Evolutionary conservation across 2,888 invertebrate genomes (phyloP), one percentile per base, ranked within the genome.

Genomic region (Lycia hirtaria): DNA sequence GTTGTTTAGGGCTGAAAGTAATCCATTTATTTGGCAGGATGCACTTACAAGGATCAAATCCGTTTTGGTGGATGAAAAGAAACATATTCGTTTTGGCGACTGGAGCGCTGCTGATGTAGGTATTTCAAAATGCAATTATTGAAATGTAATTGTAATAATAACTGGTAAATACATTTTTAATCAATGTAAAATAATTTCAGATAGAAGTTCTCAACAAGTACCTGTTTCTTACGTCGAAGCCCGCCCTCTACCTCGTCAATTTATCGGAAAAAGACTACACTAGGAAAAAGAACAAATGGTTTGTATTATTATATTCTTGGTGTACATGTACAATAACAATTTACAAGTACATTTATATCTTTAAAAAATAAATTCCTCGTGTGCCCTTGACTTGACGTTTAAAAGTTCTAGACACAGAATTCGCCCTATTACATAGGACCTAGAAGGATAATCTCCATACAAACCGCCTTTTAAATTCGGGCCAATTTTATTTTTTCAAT

Each of bases 261-360:
- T 93, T 99, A 62, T 97, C 99, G 0, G 98, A 99, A 87, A 98
- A 98, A 87, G 99, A 99, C 88, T 99, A 98, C 86, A 98, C 98
- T 74, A 95, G 98, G 74, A 99, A 99, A 93, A 99, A 99, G 93
- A 99, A 99, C 82, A 99, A 99, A 93, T 99, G 98, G 98, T 96
- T 90, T 88, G 94, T 70, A 44, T 88, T 33, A 10, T 37, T 37
- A 19, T 37, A 4, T 5, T 20, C 20, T 14, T 24, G 5, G 12
- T 35, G 1, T 33, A 30, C 3, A n/a, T n/a, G n/a, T n/a, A n/a
- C n/a, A n/a, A n/a, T n/a, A n/a, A n/a, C n/a, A n/a, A n/a, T n/a
- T n/a, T n/a, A n/a, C n/a, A n/a, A n/a, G n/a, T n/a, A n/a, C n/a
- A n/a, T n/a, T n/a, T n/a, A n/a, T n/a, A n/a, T n/a, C n/a, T n/a